Evolutionary conservation across 2,113 vertebrate genomes (phyloP).

Genomic region (Centropus unirufus): DNA sequence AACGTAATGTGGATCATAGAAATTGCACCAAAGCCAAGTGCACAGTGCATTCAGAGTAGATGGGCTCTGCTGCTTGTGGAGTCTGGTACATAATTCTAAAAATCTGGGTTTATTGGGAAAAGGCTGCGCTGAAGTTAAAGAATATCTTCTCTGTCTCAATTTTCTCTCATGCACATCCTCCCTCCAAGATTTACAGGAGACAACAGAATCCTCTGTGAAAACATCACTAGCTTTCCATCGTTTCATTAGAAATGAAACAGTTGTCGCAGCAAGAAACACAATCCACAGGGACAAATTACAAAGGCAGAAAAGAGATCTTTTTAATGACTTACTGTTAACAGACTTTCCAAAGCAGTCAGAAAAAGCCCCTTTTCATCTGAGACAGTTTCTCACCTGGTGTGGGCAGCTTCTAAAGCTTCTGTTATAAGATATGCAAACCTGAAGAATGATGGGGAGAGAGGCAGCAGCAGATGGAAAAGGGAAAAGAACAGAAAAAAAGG

Average conservation of each 20-base stretch:
- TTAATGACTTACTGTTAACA: conserved; percentile 79
- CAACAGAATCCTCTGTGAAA: conserved; percentile 17
- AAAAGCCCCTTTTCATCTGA: conserved; percentile 65
- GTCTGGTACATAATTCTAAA: not conserved
- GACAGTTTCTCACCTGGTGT: conserved; percentile 67
- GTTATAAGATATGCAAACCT: conserved; percentile 54
- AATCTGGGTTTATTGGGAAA: not conserved
- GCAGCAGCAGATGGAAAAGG: conserved; percentile 29
- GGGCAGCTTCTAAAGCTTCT: conserved; percentile 60
- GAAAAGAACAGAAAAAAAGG: not conserved
- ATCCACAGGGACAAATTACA: conserved; percentile 69
- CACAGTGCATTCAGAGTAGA: not conserved
- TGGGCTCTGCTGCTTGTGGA: not conserved
- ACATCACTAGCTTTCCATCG: conserved; percentile 22
- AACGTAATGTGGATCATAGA: not conserved
- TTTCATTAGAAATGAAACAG: conserved; percentile 53
- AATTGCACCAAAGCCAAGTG: not conserved
- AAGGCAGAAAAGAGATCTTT: conserved; percentile 71
- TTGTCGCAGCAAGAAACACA: conserved; percentile 61
- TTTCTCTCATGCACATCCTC: not conserved
- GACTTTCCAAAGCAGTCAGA: conserved; percentile 66
- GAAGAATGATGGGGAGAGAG: conserved; percentile 46
- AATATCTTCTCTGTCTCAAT: not conserved
- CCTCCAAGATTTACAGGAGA: not conserved
- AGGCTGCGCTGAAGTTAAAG: not conserved